Evolutionary conservation across 2,113 vertebrate species (phyloP).

Genomic region (Donacobius atricapilla): DNA sequence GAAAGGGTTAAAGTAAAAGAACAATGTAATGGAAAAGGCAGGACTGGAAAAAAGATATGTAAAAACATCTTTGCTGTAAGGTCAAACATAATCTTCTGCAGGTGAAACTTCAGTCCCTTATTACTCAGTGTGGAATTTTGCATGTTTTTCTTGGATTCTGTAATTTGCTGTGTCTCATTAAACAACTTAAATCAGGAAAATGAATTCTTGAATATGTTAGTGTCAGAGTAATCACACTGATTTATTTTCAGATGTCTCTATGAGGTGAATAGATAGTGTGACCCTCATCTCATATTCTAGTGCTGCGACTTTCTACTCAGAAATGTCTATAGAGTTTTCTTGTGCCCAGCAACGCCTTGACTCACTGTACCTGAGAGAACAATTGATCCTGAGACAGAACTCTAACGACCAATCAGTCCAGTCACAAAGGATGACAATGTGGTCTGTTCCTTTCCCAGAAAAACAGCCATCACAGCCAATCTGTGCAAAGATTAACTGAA

Average conservation of each 20-base stretch:
- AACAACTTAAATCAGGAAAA: background rate
- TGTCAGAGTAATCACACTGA: background rate
- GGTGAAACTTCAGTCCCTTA: background rate
- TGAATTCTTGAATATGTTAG: background rate
- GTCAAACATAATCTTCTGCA: background rate
- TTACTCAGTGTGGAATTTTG: background rate
- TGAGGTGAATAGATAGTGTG: background rate
- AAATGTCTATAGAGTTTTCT: background rate
- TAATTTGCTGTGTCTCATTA: background rate
- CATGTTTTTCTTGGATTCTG: background rate
- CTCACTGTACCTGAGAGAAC: background rate
- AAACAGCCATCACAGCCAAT: background rate
- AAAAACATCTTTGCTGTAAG: background rate
- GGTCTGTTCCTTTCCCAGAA: background rate
- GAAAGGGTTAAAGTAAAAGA: background rate
- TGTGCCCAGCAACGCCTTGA: background rate
- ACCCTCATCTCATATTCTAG: background rate
- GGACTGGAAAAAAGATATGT: background rate
- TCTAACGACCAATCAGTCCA: background rate
- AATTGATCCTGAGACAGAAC: background rate
- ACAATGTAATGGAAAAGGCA: background rate
- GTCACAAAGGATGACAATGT: background rate
- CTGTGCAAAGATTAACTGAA: background rate
- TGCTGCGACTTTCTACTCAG: background rate
- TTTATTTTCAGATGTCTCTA: background rate